These are phyloP conservation scores for Xenopus borealis DNA, from an alignment of 2,113 vertebrate species.

Conservation along the genomic window DNA sequence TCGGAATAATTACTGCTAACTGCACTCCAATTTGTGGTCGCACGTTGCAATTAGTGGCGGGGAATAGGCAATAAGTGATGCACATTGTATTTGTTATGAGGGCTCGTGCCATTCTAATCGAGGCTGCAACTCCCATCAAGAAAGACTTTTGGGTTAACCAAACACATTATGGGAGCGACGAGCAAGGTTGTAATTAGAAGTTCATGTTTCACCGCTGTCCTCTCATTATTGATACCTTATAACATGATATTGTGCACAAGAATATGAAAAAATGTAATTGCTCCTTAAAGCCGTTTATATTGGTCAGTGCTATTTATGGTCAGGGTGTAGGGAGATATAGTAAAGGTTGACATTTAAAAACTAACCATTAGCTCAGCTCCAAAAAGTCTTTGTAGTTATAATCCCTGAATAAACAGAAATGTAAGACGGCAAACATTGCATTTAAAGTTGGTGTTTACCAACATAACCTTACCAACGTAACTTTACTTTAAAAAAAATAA, in stretches of 20 bases:
- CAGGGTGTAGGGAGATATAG: too few species aligned
- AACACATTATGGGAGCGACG: constrained; percentile 2
- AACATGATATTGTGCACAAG: neutral
- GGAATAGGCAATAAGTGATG: constrained; percentile 41
- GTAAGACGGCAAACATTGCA: too few species aligned
- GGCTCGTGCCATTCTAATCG: constrained; percentile 26
- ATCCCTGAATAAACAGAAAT: too few species aligned
- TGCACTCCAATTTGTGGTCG: constrained; percentile 21
- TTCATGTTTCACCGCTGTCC: constrained; percentile 5
- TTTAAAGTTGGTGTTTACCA: too few species aligned
- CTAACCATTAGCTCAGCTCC: too few species aligned
- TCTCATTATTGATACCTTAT: constrained; percentile 20
- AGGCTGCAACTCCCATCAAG: constrained; percentile 30
- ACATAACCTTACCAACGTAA: too few species aligned
- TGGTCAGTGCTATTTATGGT: too few species aligned
- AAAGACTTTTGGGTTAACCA: constrained; percentile 6
- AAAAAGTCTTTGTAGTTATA: too few species aligned
- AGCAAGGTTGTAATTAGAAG: constrained; percentile 27
- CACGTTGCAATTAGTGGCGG: constrained; percentile 33
- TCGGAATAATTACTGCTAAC: constrained; percentile 25
- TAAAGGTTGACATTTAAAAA: too few species aligned
- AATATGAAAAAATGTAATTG: too few species aligned
- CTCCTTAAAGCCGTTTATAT: too few species aligned
- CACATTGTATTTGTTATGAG: constrained; percentile 32
- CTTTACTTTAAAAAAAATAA: too few species aligned